Evolutionary conservation across 2,888 invertebrate species (phyloP), one percentile per base, ranked within the genome.

Genomic region (Amblyjoppa fuscipennis): DNA sequence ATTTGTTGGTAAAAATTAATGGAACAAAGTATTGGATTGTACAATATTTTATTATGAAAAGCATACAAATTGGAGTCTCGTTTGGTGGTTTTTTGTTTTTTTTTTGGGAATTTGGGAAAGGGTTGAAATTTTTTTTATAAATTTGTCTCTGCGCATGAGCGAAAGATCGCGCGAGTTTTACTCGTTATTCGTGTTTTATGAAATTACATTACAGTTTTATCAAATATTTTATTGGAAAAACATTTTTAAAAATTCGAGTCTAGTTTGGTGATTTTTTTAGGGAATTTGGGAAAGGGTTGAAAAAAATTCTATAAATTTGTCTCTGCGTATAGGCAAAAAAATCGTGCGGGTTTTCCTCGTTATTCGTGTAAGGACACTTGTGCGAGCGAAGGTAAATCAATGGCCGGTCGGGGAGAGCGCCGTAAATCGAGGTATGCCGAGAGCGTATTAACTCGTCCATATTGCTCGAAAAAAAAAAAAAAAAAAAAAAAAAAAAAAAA

Each of bases 371-470:
- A 9, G 59, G 28, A 51, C 3, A 41, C 25, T 51, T n/a, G 41
- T 25, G 59, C 25, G 20, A 53, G 64, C 79, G 61, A 79, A 51
- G 71, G 34, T 71, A 79, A 79, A 79, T 79, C 79, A 34, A 66
- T 71, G 71, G 64, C 56, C 11, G 45, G 38, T 41, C 6, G 41
- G 20, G 13, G 38, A 51, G 45, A 69, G 56, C 61, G 61, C 75
- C 49, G 69, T 81, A 69, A 81, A 69, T 81, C 61, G 69, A 2
- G 34, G 34, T 64, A 70, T 61, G 74, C 74, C 16, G 61, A 28
- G 31, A 31, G 25, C 28, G n/a, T 49, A 38, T 45, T 49, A 49
- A 61, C 41, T 31, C 41, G 9, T 51, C n/a, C 61, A 61, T 20
- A 64, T 45, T 56, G 45, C 66, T 59, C 28, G n/a, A 75, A 76